These are phyloP conservation scores for Drosophila demipolita DNA, from an alignment of 2,888 invertebrate genomes.

Conservation along the genomic window DNA sequence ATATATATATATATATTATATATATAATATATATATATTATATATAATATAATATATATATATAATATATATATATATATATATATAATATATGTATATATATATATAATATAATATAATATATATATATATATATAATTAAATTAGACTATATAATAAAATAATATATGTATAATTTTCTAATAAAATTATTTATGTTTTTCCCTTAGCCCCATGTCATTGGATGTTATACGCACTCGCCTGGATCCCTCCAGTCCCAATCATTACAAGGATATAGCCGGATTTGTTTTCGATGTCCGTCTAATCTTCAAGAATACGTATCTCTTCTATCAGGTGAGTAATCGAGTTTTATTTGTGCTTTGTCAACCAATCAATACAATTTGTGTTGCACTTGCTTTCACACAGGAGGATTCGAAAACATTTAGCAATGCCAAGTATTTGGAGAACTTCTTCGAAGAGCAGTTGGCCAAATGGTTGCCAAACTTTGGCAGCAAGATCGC, in stretches of 20 bases:
- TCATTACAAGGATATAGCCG: constrained; percentile 91
- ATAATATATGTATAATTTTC: neutral
- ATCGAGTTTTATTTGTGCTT: constrained; percentile 15
- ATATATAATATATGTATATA: neutral
- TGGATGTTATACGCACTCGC: constrained; percentile 93
- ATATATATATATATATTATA: too few relatives aligned
- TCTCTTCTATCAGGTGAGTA: constrained; percentile 91
- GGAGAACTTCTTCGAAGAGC: constrained; percentile 94
- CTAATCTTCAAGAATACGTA: constrained; percentile 95
- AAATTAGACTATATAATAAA: too few relatives aligned
- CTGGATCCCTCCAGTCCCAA: constrained; percentile 90
- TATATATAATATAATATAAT: too few relatives aligned
- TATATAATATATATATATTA: too few relatives aligned
- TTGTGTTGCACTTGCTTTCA: constrained; percentile 39
- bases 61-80: neutral
- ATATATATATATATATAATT: neutral
- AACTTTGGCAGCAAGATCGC: constrained; percentile 86
- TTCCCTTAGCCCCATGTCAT: constrained; percentile 90
- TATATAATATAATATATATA: neutral
- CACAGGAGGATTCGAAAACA: constrained; percentile 90
- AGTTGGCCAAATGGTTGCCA: constrained; percentile 92
- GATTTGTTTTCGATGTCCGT: constrained; percentile 92
- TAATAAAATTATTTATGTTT: neutral
- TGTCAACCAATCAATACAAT: constrained; percentile 19
- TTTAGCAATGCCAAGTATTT: constrained; percentile 92